These are phyloP conservation scores for Andrena minutula DNA, from an alignment of 2,888 invertebrate genomes.

Conservation along the genomic window DNA sequence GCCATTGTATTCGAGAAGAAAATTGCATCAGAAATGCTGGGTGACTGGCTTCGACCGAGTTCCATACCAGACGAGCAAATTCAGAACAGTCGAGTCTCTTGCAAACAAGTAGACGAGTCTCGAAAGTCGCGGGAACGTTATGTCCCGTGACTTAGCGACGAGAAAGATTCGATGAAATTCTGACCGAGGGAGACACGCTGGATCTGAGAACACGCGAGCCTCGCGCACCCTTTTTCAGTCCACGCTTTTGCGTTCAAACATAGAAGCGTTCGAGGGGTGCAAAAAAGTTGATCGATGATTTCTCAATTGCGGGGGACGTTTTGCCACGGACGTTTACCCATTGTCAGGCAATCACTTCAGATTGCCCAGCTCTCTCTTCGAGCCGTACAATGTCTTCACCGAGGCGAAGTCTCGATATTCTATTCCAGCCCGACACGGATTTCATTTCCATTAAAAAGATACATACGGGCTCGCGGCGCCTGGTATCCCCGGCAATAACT, in stretches of 20 bases:
- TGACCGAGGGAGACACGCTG: background rate
- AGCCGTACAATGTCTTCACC: slow-evolving; percentile 1
- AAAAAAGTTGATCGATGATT: slow-evolving; percentile 21
- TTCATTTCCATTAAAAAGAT: background rate
- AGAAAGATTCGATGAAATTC: background rate
- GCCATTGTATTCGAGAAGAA: slow-evolving; percentile 39
- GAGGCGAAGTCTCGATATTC: background rate
- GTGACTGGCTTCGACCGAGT: slow-evolving; percentile 5
- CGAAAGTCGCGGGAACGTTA: background rate
- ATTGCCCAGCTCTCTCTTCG: background rate
- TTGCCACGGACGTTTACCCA: slow-evolving; percentile 5
- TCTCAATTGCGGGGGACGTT: slow-evolving; percentile 15
- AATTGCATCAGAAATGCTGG: slow-evolving; percentile 34
- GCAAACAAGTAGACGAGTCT: slow-evolving; percentile 19
- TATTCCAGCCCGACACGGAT: background rate
- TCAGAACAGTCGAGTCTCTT: slow-evolving; percentile 25
- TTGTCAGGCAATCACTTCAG: slow-evolving; percentile 1
- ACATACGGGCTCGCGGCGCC: background rate
- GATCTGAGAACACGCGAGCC: background rate
- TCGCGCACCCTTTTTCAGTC: background rate
- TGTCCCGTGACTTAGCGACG: background rate
- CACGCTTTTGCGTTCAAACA: background rate
- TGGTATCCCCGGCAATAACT: slow-evolving; percentile 16
- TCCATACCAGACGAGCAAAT: slow-evolving; percentile 11
- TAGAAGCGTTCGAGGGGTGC: background rate